Conservation (phyloP, 2,113 vertebrate genomes). For the Dermatemys mawii region DNA sequence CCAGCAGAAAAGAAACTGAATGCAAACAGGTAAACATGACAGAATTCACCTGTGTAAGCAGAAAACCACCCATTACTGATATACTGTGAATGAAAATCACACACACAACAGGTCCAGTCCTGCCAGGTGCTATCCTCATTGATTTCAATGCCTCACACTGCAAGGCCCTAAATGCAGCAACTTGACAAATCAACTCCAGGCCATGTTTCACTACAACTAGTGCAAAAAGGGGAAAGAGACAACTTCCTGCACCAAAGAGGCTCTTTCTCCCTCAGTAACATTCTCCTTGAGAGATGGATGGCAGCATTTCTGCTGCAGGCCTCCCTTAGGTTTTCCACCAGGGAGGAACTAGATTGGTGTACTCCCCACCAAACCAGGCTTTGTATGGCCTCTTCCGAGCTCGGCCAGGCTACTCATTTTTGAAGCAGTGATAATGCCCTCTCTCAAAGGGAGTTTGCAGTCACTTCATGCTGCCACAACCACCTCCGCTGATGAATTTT, state of each 20-base stretch:
- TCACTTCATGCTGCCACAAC: neutral
- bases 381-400: neutral
- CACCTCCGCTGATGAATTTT: neutral
- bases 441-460: neutral
- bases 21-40: neutral
- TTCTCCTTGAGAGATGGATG: neutral
- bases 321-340: neutral
- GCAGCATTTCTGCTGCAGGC: neutral
- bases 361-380: neutral
- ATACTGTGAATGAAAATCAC: neutral
- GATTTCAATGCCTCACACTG: fast-evolving
- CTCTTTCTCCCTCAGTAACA: neutral
- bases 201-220: neutral
- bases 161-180: neutral
- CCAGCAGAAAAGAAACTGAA: neutral
- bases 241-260: neutral
- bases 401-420: neutral
- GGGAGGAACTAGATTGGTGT: neutral
- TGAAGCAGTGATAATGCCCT: neutral
- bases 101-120: neutral
- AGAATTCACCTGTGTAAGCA: fast-evolving
- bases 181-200: neutral
- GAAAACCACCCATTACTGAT: neutral
- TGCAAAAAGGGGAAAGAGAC: neutral
- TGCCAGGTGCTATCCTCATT: neutral